Evolutionary conservation across 1,140 invertebrate genomes (phyloP), one percentile per base, ranked within the genome.

Genomic region (Chlorops oryzae): DNA sequence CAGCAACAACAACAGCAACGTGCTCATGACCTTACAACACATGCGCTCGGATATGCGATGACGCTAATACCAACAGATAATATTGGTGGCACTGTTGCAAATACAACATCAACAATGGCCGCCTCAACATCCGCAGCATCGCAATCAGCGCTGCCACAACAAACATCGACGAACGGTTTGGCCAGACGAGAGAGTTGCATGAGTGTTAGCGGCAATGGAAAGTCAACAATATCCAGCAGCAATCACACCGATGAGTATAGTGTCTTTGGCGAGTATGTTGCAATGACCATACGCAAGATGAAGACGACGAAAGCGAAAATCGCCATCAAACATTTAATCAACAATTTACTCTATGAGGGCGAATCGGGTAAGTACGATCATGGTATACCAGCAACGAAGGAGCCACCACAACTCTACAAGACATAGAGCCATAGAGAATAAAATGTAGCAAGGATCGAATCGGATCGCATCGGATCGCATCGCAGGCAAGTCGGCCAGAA

Each of bases 311-410:
- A 70, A 50, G 64, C 66, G 12, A 70, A 70, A 54, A 70, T 69
- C 5, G 65, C 65, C 28, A 62, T 70, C 15, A 69, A 70, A 44
- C 66, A 70, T 39, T 50, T 70, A 44, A 70, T 70, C 41, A 70
- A 70, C 28, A 70, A 70, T 47, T 49, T 70, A 37, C 52, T 70
- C 2, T 70, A 70, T 21, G 66, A 70, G 43, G 66, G 66, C 15
- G 66, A 70, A 52, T 38, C 70, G 56, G 66, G 66, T 5, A 70
- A 65, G 21, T 70, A 70, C n/a, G 66, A 70, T 50, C 63, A 70
- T 22, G 66, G 66, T 32, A 69, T 70, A 55, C 62, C 66, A 9
- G 51, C 66, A 13, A 59, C 58, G 47, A 69, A 61, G 50, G 66
- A 70, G 54, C 66, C 66, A 38, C 66, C 66, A 47, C 65, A 70